Base-by-base conservation (phyloP, 2,888 invertebrate genomes). In the Salpingus planirostris region DNA sequence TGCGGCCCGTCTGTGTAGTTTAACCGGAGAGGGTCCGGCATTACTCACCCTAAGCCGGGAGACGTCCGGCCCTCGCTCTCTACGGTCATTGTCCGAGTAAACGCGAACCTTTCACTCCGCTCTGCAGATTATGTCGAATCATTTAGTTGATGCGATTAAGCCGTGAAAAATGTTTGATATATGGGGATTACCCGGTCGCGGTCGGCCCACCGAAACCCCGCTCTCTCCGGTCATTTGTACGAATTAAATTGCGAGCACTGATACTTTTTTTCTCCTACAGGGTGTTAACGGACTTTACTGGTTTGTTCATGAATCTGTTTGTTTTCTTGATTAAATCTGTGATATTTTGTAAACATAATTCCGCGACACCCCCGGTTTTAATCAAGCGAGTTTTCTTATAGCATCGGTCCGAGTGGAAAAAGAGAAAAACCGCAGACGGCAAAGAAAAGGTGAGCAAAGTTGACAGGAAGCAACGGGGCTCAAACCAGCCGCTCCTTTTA, bases 71-170 rank as follows among this genome's bases (percentile, higher is more conserved):
- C 8, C 18, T 18, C 18, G 5, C 18, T 18, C 18, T 18, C 18
- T 18, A 8, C 18, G 18, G 18, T 18, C 18, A 18, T 18, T 5
- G 23, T 23, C 10, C 6, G 4, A 23, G 5, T 23, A 5, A 30
- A 30, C 27, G 29, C 33, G 8, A 33, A 36, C 43, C 42, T 42
- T 38, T 28, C 42, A 39, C 34, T 31, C 31, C 32, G 27, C 22
- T 28, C 32, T 36, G 15, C 42, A 57, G 62, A 60, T 63, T 63
- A 62, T 61, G 58, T 58, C 62, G 60, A 60, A 60, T 61, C 63
- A 63, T 63, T 63, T 62, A 54, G 54, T 57, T 62, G 59, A 62
- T 62, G 49, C 57, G 63, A 61, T 62, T 62, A 62, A 51, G 46
- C 49, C 50, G 57, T 55, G 57, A 62, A 61, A 62, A 62, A 61